Conservation (phyloP, 2,797 vertebrate genomes). For the Centroberyx gerrardi region DNA sequence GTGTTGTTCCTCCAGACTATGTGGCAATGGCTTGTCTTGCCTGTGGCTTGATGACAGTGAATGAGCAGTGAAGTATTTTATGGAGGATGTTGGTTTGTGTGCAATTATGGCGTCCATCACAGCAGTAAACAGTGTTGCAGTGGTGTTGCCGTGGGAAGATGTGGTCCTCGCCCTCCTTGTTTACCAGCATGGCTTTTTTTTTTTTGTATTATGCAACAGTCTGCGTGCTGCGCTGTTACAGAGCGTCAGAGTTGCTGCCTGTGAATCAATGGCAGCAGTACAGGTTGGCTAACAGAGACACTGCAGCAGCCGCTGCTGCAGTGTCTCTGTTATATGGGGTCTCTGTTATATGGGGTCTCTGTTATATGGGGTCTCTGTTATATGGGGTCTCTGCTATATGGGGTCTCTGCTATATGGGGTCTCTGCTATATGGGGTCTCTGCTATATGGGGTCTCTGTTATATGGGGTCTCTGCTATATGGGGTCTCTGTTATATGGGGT, state of each 20-base stretch:
- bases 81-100: background rate
- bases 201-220: conserved; percentile 47
- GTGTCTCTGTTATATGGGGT: conserved; percentile 36
- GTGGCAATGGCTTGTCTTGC: conserved; percentile 36
- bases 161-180: conserved; percentile 53
- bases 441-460: too few relatives aligned
- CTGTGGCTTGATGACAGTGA: conserved; percentile 24
- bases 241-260: conserved; percentile 40
- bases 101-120: background rate
- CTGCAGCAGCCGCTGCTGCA: conserved; percentile 67
- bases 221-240: conserved; percentile 28
- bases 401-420: too few relatives aligned
- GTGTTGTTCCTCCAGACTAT: conserved; percentile 28
- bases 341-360: too few relatives aligned
- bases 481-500: too few relatives aligned
- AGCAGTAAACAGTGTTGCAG: conserved; percentile 24
- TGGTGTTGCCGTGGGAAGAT: conserved; percentile 34
- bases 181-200: conserved; percentile 33
- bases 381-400: conserved; percentile 3
- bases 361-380: too few relatives aligned
- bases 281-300: conserved; percentile 36
- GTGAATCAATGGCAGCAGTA: conserved; percentile 38
- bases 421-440: conserved; percentile 6
- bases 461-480: conserved; percentile 3
- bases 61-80: conserved; percentile 9